Percentiles rank a stretch among this genome's conserved stretches.
phyloP scores from a whole-genome alignment of 2,113 vertebrate species.

The Bubalus kerabau region DNA sequence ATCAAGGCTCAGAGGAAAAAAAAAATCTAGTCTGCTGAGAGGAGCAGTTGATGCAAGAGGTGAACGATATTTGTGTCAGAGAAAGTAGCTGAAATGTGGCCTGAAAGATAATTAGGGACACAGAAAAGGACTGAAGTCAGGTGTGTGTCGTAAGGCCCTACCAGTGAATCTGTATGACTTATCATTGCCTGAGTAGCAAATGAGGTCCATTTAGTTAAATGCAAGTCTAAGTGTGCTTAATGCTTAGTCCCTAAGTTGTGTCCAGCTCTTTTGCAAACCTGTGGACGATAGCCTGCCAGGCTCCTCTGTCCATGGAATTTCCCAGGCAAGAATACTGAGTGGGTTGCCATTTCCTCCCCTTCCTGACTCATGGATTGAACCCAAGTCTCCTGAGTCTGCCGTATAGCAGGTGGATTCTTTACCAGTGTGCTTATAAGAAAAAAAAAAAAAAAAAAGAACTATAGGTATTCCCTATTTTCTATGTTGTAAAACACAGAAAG shows the following conservation, averaged over 20 bases:
- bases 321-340: not conserved
- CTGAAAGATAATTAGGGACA: not conserved
- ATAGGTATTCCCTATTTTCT: not conserved
- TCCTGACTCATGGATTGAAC: not conserved
- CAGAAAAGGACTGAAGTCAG: not conserved
- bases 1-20: not conserved
- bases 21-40: not conserved
- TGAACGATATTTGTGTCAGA: not conserved
- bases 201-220: conserved; percentile 42
- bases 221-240: conserved; percentile 8
- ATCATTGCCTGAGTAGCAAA: conserved; percentile 26
- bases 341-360: not conserved
- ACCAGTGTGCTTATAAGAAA: not conserved
- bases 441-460: not conserved
- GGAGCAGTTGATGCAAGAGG: not conserved
- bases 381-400: not conserved
- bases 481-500: not conserved
- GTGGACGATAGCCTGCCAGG: not conserved
- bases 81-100: not conserved
- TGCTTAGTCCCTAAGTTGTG: not conserved
- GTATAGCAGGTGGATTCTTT: not conserved
- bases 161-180: not conserved
- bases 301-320: not conserved
- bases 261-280: not conserved
- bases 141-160: not conserved